Conservation (phyloP, 2,113 vertebrate species). For the Dunckerocampus dactyliophorus region DNA sequence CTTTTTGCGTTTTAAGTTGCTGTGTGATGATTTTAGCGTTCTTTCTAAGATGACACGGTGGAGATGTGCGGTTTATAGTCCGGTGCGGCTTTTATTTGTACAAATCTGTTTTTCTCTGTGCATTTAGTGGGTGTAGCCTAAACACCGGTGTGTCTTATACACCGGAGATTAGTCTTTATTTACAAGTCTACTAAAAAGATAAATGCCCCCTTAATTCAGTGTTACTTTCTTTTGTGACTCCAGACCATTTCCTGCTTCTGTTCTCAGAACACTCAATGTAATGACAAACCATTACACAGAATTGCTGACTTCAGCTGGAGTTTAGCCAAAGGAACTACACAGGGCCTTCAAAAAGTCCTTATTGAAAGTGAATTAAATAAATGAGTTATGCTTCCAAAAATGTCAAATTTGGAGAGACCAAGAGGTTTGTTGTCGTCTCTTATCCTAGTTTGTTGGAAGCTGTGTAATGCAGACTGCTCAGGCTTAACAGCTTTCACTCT, state of each 20-base stretch:
- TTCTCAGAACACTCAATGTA: conserved; percentile 4
- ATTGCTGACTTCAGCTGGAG: neutral
- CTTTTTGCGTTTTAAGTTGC: no score
- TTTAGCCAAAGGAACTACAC: neutral
- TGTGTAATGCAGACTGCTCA: conserved; percentile 12
- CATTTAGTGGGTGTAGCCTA: no score
- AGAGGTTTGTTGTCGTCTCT: neutral
- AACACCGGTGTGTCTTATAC: no score
- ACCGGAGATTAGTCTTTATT: no score
- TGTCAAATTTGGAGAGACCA: neutral
- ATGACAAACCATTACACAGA: neutral
- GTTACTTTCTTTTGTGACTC: neutral
- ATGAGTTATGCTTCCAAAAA: neutral
- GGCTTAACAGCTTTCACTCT: conserved; percentile 25
- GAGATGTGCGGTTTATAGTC: no score
- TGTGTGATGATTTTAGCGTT: no score
- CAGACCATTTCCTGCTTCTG: neutral
- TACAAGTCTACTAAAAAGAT: neutral
- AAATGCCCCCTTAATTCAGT: neutral
- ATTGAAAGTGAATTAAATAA: neutral
- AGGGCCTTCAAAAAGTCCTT: neutral
- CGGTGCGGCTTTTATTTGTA: no score
- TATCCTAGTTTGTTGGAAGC: conserved; percentile 4
- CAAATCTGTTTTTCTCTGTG: no score
- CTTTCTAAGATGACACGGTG: no score